phyloP scores from a whole-genome alignment of 2,888 invertebrate genomes.

The Sepioteuthis lessoniana region DNA sequence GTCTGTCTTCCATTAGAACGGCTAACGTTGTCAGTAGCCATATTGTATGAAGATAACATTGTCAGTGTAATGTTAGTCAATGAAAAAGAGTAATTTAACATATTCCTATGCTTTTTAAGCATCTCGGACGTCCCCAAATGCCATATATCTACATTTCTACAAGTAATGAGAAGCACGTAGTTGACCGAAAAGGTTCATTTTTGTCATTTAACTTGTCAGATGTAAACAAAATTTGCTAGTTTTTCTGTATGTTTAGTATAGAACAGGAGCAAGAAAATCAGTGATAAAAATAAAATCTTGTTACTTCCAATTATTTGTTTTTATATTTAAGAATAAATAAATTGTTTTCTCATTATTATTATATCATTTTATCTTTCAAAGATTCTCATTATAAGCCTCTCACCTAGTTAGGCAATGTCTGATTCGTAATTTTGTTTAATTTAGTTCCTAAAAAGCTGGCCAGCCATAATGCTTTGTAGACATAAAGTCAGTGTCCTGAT shows the following conservation, averaged over 20 bases:
- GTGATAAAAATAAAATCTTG: not conserved
- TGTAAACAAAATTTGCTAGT: not conserved
- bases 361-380: not conserved
- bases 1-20: not conserved
- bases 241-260: not conserved
- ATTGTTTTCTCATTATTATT: not conserved
- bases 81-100: not conserved
- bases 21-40: conserved; percentile 33
- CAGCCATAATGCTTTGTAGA: conserved; percentile 20
- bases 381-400: not conserved
- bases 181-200: not conserved
- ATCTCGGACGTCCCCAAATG: not conserved
- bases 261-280: not conserved
- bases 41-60: conserved; percentile 16
- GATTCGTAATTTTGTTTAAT: not conserved
- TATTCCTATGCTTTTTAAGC: not conserved
- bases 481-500: not conserved
- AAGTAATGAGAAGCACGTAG: not conserved
- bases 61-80: not conserved
- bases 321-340: not conserved
- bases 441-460: conserved; percentile 12
- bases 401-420: not conserved
- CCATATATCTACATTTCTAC: conserved; percentile 15
- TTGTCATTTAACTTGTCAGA: not conserved
- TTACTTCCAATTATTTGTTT: not conserved